Evolutionary conservation across 1,140 invertebrate species (phyloP), one percentile per base, ranked within the genome.

Genomic region (Zaprionus ghesquierei): DNA sequence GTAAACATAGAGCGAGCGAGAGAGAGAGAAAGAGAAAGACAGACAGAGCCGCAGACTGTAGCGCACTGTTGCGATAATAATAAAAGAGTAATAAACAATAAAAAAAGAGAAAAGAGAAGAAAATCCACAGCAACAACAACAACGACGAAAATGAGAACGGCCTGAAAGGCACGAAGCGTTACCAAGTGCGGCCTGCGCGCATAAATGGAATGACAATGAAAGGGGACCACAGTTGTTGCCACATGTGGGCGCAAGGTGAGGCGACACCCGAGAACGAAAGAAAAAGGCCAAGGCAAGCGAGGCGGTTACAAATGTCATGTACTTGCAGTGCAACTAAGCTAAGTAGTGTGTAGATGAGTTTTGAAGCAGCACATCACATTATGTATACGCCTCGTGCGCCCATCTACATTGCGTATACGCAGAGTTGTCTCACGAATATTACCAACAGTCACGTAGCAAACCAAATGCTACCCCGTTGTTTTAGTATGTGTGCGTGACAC

Each of bases 401-500:
- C 25, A 54, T 54, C 15, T n/a, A 41, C 54, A 20, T 63, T 79
- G 73, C 77, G 77, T 65, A 79, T 70, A 79, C 70, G 76, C 56
- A 75, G 61, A 15, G 76, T 77, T 74, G 64, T 53, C 61, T 31
- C 71, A 75, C 51, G 70, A 81, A 81, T 82, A 81, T 81, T 75
- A 70, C 79, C 70, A 74, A 75, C 70, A 81, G 79, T 78, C 79
- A 81, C 79, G 79, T 81, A 81, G 79, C 63, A 78, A 81, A 78
- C 61, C 77, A 81, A 81, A 81, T 81, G 64, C 65, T 78, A 72
- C 63, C 69, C 62, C 59, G 44, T n/a, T 31, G 27, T 60, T 59
- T 75, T 58, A 63, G 72, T 70, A 23, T 64, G 46, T 71, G 60
- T 75, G 54, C 72, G 66, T 75, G 66, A 73, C 70, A 64, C 69